Percentiles rank a stretch among this genome's conserved stretches.
phyloP scores from a whole-genome alignment of 2,888 invertebrate genomes.

The Caenorhabditis sp. region DNA sequence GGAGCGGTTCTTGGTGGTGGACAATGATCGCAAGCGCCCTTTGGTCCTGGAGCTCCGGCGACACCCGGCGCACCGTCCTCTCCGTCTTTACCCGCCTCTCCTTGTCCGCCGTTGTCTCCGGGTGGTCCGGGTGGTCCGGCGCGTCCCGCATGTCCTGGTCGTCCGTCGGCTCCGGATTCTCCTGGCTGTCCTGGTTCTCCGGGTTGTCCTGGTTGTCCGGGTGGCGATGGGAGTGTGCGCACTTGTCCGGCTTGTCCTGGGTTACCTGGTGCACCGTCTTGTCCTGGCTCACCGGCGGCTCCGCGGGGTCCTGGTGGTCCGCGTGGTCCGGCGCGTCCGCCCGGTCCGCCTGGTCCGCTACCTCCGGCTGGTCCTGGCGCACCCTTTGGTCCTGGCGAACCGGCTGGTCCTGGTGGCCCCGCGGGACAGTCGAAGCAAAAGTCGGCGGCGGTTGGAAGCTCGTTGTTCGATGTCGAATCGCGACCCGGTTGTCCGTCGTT shows the following conservation, averaged over 20 bases:
- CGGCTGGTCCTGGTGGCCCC: slow-evolving; percentile 56
- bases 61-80: slow-evolving; percentile 54
- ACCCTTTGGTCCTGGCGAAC: slow-evolving; percentile 54
- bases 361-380: slow-evolving; percentile 57
- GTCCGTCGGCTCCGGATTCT: slow-evolving; percentile 45
- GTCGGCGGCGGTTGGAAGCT: slow-evolving; percentile 43
- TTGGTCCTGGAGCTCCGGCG: slow-evolving; percentile 50
- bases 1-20: slow-evolving; percentile 55
- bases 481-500: slow-evolving; percentile 41
- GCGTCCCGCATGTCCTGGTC: slow-evolving; percentile 53
- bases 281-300: slow-evolving; percentile 53
- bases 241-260: slow-evolving; percentile 51
- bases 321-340: slow-evolving; percentile 55
- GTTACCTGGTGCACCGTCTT: slow-evolving; percentile 56
- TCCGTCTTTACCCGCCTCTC: slow-evolving; percentile 56
- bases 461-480: slow-evolving; percentile 35
- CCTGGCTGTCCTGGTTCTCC: slow-evolving; percentile 52
- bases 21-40: slow-evolving; percentile 58
- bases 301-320: slow-evolving; percentile 60
- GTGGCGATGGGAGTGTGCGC: slow-evolving; percentile 40
- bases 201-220: slow-evolving; percentile 53
- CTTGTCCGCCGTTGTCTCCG: slow-evolving; percentile 56
- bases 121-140: slow-evolving; percentile 53
- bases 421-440: slow-evolving; percentile 58
- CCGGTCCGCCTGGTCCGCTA: slow-evolving; percentile 50